Conservation (phyloP, 2,113 vertebrate species). For the Perognathus longimembris region DNA sequence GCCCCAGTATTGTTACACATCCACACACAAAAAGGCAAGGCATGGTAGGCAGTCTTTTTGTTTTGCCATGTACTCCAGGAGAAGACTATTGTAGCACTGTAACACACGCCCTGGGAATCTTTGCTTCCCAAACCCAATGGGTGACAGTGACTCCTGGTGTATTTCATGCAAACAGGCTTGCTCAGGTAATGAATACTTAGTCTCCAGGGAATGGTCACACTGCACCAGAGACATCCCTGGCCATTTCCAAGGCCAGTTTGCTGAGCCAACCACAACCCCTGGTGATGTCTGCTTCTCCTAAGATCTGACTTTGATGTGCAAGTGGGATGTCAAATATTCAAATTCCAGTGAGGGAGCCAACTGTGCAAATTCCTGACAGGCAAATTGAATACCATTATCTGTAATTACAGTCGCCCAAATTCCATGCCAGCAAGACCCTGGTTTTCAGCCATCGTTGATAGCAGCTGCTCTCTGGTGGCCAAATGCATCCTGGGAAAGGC, state of each 20-base stretch:
- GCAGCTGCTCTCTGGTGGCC: constrained; percentile 70
- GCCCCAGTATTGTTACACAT: no score
- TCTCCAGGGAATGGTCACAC: not conserved
- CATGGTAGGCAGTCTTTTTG: not conserved
- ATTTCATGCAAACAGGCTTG: not conserved
- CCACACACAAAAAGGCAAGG: not conserved
- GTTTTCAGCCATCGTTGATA: constrained; percentile 67
- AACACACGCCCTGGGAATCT: not conserved
- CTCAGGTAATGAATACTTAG: not conserved
- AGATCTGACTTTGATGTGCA: constrained; percentile 14
- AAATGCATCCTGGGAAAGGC: constrained; percentile 52
- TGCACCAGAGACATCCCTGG: not conserved
- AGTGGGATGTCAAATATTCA: constrained; percentile 62
- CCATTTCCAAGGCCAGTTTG: not conserved
- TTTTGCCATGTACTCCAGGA: not conserved
- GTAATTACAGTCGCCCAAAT: constrained; percentile 77
- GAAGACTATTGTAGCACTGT: not conserved
- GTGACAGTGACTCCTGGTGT: not conserved
- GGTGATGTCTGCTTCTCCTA: not conserved
- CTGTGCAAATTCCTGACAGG: constrained; percentile 75
- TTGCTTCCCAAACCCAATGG: not conserved
- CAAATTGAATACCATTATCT: constrained; percentile 79
- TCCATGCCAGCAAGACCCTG: constrained; percentile 70
- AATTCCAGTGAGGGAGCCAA: constrained; percentile 73
- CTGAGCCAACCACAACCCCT: not conserved